These are phyloP conservation scores for Epinotia nisella DNA, from an alignment of 2,888 invertebrate genomes.

Conservation along the genomic window DNA sequence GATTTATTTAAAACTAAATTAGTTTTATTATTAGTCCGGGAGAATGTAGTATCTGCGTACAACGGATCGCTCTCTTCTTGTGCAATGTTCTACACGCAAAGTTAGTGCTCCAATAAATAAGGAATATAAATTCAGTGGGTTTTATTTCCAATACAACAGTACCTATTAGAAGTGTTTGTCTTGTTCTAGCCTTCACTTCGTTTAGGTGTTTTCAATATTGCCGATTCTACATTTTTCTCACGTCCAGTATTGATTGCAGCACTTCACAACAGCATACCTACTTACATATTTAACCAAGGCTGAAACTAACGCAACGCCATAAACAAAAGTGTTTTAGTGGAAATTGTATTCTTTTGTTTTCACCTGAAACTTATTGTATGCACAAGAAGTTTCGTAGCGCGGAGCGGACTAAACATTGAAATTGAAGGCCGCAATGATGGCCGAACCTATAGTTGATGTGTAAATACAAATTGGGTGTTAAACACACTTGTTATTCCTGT, in stretches of 20 bases:
- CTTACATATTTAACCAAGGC: slow-evolving; percentile 26
- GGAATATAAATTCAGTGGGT: too few species aligned
- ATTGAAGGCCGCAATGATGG: background rate
- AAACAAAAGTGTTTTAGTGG: background rate
- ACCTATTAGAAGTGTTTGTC: background rate
- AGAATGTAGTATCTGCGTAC: too few species aligned
- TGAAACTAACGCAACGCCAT: background rate
- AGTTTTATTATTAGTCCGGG: too few species aligned
- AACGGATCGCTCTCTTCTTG: too few species aligned
- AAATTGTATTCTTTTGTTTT: slow-evolving; percentile 30
- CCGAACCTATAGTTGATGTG: background rate
- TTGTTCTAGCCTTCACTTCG: background rate
- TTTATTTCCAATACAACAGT: too few species aligned
- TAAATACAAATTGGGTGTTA: too few species aligned
- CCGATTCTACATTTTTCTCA: slow-evolving; percentile 17
- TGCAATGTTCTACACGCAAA: too few species aligned
- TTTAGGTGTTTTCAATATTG: slow-evolving; percentile 10
- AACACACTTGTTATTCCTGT: too few species aligned
- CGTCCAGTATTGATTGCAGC: slow-evolving; percentile 19
- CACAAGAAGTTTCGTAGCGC: slow-evolving; percentile 6
- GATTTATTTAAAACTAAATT: too few species aligned
- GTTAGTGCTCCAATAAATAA: too few species aligned
- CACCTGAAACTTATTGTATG: slow-evolving; percentile 8
- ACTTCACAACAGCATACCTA: slow-evolving; percentile 2
- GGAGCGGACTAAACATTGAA: background rate